Evolutionary conservation across 1,140 invertebrate genomes (phyloP).

Genomic region (Cyclina sinensis): DNA sequence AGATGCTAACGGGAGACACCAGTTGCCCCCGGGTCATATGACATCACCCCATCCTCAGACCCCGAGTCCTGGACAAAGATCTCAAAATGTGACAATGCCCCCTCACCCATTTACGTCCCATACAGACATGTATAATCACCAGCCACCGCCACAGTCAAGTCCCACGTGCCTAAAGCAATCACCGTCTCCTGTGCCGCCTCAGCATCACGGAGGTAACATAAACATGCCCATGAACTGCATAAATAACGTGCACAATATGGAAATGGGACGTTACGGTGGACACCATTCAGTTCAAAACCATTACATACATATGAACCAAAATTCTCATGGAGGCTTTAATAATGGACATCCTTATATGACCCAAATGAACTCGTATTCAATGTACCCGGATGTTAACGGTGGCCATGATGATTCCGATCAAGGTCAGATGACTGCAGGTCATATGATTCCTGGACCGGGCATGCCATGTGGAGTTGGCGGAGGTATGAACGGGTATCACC

Average conservation of each 20-base stretch:
- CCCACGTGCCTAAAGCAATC: constrained; percentile 72
- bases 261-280: constrained; percentile 77
- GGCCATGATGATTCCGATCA: constrained; percentile 57
- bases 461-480: constrained; percentile 69
- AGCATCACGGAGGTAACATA: constrained; percentile 54
- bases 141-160: constrained; percentile 66
- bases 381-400: constrained; percentile 71
- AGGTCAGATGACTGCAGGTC: constrained; percentile 58
- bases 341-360: constrained; percentile 66
- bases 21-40: constrained; percentile 48
- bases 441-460: constrained; percentile 62
- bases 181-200: constrained; percentile 59
- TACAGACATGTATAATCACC: constrained; percentile 63
- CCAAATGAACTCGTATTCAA: constrained; percentile 59
- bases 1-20: constrained; percentile 57
- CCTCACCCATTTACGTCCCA: constrained; percentile 46
- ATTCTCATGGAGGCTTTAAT: constrained; percentile 26
- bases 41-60: constrained; percentile 59
- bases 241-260: constrained; percentile 65
- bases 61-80: constrained; percentile 68
- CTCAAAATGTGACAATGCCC: constrained; percentile 59
- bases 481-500: constrained; percentile 71
- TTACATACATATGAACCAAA: constrained; percentile 62
- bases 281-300: constrained; percentile 66
- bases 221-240: constrained; percentile 57